These are phyloP conservation scores for Melanocharis versteri DNA, from an alignment of 2,113 vertebrate genomes.

Conservation along the genomic window DNA sequence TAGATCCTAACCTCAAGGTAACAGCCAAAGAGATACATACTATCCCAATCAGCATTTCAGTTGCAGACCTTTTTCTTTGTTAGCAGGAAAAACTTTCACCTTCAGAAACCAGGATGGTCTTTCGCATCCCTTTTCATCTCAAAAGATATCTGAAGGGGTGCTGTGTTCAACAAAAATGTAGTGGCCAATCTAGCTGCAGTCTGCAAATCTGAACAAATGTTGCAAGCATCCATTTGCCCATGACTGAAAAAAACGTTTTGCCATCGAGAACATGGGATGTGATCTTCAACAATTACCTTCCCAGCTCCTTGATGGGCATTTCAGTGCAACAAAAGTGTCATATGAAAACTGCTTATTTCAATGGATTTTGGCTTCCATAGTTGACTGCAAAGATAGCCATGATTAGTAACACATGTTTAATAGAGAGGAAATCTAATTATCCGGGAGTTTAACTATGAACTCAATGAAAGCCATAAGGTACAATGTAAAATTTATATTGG, in stretches of 20 bases:
- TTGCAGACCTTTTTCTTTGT: neutral
- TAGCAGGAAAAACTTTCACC: neutral
- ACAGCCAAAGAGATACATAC: neutral
- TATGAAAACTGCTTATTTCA: neutral
- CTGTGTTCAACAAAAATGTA: neutral
- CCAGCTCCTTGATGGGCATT: neutral
- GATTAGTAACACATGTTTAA: conserved; percentile 26
- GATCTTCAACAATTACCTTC: neutral
- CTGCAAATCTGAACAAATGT: neutral
- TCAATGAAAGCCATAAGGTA: neutral
- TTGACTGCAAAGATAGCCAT: neutral
- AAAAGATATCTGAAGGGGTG: neutral
- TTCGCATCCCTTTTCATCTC: neutral
- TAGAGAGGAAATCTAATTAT: conserved; percentile 6
- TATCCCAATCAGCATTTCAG: neutral
- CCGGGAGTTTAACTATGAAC: neutral
- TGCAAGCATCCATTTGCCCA: neutral
- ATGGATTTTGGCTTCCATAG: neutral
- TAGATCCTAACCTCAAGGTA: neutral
- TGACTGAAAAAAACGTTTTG: neutral
- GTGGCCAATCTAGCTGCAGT: neutral
- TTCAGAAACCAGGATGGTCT: neutral
- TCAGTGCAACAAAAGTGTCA: neutral
- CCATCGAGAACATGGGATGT: neutral
- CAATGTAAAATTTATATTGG: neutral